Conservation (phyloP, 2,797 vertebrate genomes). For the Pogoniulus pusillus region DNA sequence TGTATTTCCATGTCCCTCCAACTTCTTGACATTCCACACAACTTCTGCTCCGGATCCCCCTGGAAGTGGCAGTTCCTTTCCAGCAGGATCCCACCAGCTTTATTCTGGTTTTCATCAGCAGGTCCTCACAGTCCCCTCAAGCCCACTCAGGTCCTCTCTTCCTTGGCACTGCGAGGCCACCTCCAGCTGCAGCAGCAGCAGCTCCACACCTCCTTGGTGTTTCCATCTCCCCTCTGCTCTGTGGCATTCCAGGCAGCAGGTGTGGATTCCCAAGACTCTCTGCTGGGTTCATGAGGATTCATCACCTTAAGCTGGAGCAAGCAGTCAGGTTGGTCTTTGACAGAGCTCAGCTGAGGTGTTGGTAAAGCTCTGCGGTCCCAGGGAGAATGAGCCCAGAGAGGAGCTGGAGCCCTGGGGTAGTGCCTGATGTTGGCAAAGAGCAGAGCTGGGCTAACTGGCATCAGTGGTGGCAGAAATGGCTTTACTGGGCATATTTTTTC, state of each 20-base stretch:
- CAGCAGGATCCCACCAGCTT: constrained; percentile 56
- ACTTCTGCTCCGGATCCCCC: constrained; percentile 52
- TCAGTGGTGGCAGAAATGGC: accelerated
- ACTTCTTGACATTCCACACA: constrained; percentile 69
- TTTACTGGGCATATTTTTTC: background rate
- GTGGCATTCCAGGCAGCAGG: background rate
- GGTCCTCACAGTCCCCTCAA: background rate
- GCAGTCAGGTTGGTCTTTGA: background rate
- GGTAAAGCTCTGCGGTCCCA: background rate
- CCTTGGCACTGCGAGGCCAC: background rate
- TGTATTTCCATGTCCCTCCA: constrained; percentile 67
- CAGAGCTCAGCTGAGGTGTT: background rate
- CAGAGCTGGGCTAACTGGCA: accelerated
- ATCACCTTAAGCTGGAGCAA: background rate
- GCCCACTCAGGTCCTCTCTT: background rate
- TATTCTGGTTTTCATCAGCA: constrained; percentile 70
- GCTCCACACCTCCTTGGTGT: background rate
- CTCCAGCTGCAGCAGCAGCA: background rate
- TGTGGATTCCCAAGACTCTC: background rate
- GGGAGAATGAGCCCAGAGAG: background rate
- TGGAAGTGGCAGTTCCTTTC: constrained; percentile 47
- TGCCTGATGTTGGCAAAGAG: accelerated
- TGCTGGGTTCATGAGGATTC: background rate
- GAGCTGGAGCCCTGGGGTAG: background rate
- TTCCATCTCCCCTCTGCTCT: background rate